phyloP scores from a whole-genome alignment of 1,140 invertebrate species.

The Chymomyza costata region DNA sequence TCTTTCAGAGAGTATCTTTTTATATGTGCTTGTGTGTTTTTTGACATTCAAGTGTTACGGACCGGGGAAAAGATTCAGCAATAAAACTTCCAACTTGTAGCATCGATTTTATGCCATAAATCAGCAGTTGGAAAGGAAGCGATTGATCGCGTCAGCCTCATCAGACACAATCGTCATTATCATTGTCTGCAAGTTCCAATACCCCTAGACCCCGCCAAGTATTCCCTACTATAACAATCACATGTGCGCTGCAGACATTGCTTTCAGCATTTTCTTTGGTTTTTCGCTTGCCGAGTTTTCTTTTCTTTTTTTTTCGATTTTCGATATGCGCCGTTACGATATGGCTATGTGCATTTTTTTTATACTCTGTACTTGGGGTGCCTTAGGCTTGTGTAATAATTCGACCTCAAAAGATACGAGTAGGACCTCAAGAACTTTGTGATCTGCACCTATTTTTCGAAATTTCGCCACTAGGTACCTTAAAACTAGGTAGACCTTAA shows the following conservation, averaged over 20 bases:
- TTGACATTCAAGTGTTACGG: constrained; percentile 5
- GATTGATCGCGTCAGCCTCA: constrained; percentile 9
- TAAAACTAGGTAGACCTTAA: too few species aligned
- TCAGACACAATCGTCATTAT: constrained; percentile 37
- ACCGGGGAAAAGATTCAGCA: neutral
- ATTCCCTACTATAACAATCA: constrained; percentile 8
- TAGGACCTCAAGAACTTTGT: too few species aligned
- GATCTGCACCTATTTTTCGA: too few species aligned
- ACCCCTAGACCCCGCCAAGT: constrained; percentile 11
- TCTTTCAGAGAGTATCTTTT: constrained; percentile 15
- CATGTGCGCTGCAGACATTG: constrained; percentile 58
- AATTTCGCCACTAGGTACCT: too few species aligned
- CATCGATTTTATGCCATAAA: constrained; percentile 48
- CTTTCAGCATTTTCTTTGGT: constrained; percentile 24
- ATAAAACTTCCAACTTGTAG: constrained; percentile 17
- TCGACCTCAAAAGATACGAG: too few species aligned
- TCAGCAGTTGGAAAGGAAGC: constrained; percentile 25
- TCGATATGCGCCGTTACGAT: constrained; percentile 37
- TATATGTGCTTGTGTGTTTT: neutral
- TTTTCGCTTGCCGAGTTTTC: constrained; percentile 44
- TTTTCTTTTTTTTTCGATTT: constrained; percentile 66
- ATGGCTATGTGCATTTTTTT: too few species aligned
- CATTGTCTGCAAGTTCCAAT: constrained; percentile 20
- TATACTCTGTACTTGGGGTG: too few species aligned
- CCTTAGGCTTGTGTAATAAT: too few species aligned